Evolutionary conservation across 2,888 invertebrate species (phyloP).

Genomic region (Epinotia ramella): DNA sequence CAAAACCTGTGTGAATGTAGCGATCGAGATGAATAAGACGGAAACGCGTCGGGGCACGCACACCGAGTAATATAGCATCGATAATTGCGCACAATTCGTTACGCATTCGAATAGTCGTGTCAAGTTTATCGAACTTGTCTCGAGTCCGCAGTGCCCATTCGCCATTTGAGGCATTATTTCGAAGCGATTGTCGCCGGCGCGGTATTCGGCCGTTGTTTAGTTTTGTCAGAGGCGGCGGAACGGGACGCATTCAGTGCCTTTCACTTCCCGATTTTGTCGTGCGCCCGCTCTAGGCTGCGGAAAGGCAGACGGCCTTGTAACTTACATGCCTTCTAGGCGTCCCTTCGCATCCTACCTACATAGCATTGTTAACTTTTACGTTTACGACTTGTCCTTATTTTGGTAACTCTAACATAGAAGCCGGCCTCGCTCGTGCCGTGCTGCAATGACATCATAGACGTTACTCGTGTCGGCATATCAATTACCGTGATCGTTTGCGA

Average conservation of each 20-base stretch:
- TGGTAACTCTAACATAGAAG: conserved; percentile 14
- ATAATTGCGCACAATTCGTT: conserved; percentile 42
- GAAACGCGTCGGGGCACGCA: conserved; percentile 23
- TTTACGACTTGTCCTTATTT: conserved; percentile 22
- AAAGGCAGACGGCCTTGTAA: conserved; percentile 82
- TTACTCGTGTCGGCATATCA: conserved; percentile 48
- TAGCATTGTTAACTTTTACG: conserved; percentile 49
- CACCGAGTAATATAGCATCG: conserved; percentile 31
- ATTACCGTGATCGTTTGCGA: conserved; percentile 52
- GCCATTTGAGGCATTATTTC: conserved; percentile 52
- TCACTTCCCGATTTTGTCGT: conserved; percentile 85
- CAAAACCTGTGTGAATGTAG: background rate
- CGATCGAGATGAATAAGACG: conserved; percentile 29
- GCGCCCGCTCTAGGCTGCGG: conserved; percentile 75
- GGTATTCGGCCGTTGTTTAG: conserved; percentile 56
- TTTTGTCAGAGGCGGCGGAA: conserved; percentile 68
- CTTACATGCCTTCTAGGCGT: conserved; percentile 74
- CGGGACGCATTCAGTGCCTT: conserved; percentile 84
- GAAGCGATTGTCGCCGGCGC: conserved; percentile 44
- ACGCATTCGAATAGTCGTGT: conserved; percentile 42
- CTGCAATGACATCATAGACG: conserved; percentile 57
- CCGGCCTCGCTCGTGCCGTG: conserved; percentile 36
- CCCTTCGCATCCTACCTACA: conserved; percentile 74
- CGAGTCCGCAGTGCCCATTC: conserved; percentile 24
- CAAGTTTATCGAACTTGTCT: conserved; percentile 44